These are phyloP conservation scores for Pteronotus mesoamericanus DNA, from an alignment of 2,797 vertebrate genomes.

Conservation along the genomic window DNA sequence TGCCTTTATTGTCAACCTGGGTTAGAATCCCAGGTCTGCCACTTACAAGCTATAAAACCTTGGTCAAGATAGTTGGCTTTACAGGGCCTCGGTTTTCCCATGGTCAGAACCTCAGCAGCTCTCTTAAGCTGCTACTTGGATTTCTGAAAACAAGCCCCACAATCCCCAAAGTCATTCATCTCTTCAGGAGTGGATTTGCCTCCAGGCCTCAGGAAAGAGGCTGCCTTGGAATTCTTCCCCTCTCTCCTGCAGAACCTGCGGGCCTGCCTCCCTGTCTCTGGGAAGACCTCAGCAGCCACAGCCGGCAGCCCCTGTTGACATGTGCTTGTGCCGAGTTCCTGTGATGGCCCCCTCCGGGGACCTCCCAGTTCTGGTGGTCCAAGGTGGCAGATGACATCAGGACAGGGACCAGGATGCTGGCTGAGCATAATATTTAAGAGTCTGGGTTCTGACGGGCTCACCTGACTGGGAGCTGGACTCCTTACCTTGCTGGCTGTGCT, in stretches of 20 bases:
- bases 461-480: not conserved
- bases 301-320: not conserved
- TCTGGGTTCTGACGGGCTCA: not conserved
- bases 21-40: not conserved
- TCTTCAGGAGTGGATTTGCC: not conserved
- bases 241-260: not conserved
- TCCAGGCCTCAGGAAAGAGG: not conserved
- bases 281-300: not conserved
- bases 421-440: not conserved
- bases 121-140: not conserved
- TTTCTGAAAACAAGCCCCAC: not conserved
- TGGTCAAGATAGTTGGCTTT: not conserved
- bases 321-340: not conserved
- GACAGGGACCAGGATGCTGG: not conserved
- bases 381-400: not conserved
- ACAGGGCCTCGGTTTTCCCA: not conserved
- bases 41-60: not conserved
- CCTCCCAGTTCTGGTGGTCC: too few species aligned
- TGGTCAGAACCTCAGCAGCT: not conserved
- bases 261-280: not conserved
- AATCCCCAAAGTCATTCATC: not conserved
- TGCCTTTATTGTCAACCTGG: not conserved
- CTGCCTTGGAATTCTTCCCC: not conserved
- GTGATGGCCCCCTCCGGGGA: too few species aligned
- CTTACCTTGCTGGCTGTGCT: not conserved